Conservation (phyloP, 2,797 vertebrate species). For the Knipowitschia caucasica region DNA sequence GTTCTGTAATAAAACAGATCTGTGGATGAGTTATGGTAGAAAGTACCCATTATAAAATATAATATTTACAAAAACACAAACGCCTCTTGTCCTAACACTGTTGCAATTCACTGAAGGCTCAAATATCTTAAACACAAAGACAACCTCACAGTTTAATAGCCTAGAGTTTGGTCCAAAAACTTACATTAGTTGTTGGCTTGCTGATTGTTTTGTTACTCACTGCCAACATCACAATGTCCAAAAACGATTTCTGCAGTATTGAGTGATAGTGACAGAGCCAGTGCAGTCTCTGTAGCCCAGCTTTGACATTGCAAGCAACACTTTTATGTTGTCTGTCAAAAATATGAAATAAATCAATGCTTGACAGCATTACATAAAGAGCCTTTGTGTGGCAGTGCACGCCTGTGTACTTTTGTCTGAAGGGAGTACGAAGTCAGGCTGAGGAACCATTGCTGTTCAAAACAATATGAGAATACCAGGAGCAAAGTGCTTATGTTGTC, state of each 20-base stretch:
- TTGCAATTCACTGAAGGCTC: conserved; percentile 1
- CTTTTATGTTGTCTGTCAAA: conserved; percentile 71
- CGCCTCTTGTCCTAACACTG: background rate
- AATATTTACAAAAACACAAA: too few species aligned
- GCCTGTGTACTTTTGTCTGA: conserved; percentile 64
- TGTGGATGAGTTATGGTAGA: too few species aligned
- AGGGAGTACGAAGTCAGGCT: conserved; percentile 55
- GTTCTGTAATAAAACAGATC: too few species aligned
- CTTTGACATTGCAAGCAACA: conserved; percentile 61
- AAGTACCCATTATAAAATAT: too few species aligned
- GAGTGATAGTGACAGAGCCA: conserved; percentile 38
- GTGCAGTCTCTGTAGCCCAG: conserved; percentile 47
- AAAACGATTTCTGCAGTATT: conserved; percentile 45
- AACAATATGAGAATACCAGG: conserved; percentile 75
- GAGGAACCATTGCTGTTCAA: conserved; percentile 50
- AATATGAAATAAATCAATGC: conserved; percentile 65
- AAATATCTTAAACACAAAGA: conserved; percentile 4
- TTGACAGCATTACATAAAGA: conserved; percentile 73
- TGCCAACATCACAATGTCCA: conserved; percentile 36
- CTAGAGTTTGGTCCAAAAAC: conserved; percentile 2
- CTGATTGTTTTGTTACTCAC: conserved; percentile 37
- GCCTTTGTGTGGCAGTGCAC: conserved; percentile 67
- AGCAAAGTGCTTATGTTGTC: conserved; percentile 68
- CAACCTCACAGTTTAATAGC: background rate
- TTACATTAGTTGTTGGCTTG: conserved; percentile 14